phyloP scores from a whole-genome alignment of 2,797 vertebrate genomes.

The Euthynnus affinis region DNA sequence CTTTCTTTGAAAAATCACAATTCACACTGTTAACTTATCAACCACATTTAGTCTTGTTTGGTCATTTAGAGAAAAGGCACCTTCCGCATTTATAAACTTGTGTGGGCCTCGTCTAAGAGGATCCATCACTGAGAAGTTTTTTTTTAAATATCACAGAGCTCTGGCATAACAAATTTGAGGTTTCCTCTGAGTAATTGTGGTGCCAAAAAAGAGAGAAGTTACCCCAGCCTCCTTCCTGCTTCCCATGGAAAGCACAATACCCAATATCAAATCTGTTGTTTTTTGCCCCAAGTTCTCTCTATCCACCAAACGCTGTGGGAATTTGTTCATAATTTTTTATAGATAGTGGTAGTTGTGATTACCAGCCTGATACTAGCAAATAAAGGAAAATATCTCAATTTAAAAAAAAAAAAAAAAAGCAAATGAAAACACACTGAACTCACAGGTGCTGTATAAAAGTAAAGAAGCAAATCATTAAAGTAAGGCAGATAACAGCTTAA shows the following conservation, averaged over 20 bases:
- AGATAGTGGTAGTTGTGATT: not conserved
- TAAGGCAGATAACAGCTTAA: not conserved
- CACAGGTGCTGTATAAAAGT: not conserved
- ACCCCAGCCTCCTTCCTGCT: conserved; percentile 1
- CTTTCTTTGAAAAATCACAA: too few species aligned
- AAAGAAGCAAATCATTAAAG: not conserved
- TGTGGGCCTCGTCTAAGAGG: not conserved
- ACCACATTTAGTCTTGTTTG: too few species aligned
- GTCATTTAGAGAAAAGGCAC: not conserved
- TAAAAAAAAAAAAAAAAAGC: not conserved
- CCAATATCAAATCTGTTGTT: too few species aligned
- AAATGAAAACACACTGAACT: conserved; percentile 8
- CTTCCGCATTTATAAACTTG: not conserved
- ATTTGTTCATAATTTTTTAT: not conserved
- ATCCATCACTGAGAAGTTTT: not conserved
- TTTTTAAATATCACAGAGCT: not conserved
- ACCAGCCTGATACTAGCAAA: not conserved
- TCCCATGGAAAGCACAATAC: too few species aligned
- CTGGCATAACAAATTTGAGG: too few species aligned
- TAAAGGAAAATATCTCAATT: not conserved
- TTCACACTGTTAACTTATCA: too few species aligned
- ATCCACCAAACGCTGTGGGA: too few species aligned
- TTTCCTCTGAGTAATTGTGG: not conserved
- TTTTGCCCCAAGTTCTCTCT: not conserved
- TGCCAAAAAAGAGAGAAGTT: conserved; percentile 23